Evolutionary conservation across 92 coral and sea anemone genomes (phyloP).

Genomic region (Actinostola sp.): DNA sequence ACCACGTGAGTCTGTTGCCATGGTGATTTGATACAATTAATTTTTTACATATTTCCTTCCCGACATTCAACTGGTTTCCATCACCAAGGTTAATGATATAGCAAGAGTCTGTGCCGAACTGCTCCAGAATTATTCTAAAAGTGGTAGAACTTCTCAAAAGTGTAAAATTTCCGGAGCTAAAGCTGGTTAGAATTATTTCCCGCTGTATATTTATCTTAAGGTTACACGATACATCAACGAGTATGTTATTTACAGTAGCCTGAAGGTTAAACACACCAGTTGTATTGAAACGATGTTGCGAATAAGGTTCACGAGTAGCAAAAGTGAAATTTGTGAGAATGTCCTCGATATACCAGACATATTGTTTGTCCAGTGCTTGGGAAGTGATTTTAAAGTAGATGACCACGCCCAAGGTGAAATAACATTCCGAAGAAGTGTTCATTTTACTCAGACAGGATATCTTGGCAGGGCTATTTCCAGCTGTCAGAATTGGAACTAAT

Average conservation of each 20-base stretch:
- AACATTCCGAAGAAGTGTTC: slow-evolving; percentile 1
- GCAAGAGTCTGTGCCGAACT: slow-evolving; percentile 51
- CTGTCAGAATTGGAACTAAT: slow-evolving; percentile 17
- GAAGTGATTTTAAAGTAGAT: slow-evolving; percentile 39
- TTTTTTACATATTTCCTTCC: slow-evolving; percentile 11
- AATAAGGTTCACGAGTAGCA: slow-evolving; percentile 3
- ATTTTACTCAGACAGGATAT: neutral
- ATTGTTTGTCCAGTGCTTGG: slow-evolving; percentile 49
- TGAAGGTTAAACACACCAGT: slow-evolving; percentile 32
- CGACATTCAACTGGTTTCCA: slow-evolving; percentile 25
- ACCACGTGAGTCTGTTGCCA: neutral
- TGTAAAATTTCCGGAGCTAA: slow-evolving; percentile 40
- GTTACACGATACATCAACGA: slow-evolving; percentile 22
- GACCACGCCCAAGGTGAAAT: slow-evolving; percentile 6
- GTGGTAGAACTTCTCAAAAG: slow-evolving; percentile 18
- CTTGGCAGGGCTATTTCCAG: neutral
- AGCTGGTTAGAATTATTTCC: slow-evolving; percentile 22
- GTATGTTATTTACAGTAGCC: slow-evolving; percentile 42
- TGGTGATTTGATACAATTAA: neutral
- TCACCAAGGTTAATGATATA: slow-evolving; percentile 38
- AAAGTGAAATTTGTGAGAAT: neutral
- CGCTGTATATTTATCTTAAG: slow-evolving; percentile 35
- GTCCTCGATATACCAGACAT: slow-evolving; percentile 39
- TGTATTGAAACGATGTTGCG: slow-evolving; percentile 7
- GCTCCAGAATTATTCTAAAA: neutral